phyloP scores from a whole-genome alignment of 2,113 vertebrate genomes.

The Oreochromis tanganicae region DNA sequence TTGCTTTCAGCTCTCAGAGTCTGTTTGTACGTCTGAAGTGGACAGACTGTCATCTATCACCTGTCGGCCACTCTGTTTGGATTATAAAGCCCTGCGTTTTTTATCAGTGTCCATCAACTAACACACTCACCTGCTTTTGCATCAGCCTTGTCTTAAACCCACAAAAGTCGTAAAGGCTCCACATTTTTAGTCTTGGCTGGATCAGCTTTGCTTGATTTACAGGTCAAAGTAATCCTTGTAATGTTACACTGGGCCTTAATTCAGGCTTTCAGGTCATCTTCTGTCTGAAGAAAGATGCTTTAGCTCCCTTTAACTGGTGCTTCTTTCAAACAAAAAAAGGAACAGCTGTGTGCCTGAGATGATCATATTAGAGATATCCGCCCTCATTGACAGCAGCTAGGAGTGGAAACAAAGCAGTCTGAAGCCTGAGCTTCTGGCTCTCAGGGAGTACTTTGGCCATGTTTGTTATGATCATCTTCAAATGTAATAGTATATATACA shows the following conservation, averaged over 20 bases:
- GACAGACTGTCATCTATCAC: background rate
- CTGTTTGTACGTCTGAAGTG: background rate
- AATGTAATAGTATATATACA: background rate
- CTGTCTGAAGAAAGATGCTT: background rate
- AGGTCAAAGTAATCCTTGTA: background rate
- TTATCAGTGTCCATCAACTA: background rate
- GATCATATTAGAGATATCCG: background rate
- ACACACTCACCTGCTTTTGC: background rate
- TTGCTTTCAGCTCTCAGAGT: background rate
- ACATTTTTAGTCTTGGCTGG: background rate
- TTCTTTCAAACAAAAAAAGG: background rate
- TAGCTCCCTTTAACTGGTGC: accelerated
- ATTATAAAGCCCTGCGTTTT: background rate
- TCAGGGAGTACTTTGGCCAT: background rate
- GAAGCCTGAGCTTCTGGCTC: background rate
- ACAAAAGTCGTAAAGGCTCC: accelerated
- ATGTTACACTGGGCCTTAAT: background rate
- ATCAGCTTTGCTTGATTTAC: background rate
- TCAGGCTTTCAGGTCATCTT: background rate
- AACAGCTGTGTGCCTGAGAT: background rate
- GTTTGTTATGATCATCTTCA: background rate
- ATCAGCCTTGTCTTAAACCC: background rate
- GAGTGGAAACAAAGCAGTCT: background rate
- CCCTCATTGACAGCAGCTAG: background rate
- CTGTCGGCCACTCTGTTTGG: background rate